Evolutionary conservation across 2,888 invertebrate genomes (phyloP).

Genomic region (Eremobia ochroleuca): DNA sequence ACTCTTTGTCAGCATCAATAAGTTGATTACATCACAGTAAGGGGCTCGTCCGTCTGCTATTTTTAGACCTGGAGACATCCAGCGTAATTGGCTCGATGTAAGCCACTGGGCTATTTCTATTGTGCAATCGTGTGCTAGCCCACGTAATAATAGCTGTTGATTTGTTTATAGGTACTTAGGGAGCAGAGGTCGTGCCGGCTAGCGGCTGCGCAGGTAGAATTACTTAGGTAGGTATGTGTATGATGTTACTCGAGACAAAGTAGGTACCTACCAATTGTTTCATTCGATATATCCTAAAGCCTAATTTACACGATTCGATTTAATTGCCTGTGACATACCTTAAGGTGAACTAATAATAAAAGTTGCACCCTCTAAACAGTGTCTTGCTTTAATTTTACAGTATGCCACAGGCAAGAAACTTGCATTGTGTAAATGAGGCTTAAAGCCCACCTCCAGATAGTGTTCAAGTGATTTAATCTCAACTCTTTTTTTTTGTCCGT

Average conservation of each 20-base stretch:
- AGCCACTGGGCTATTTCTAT: constrained; percentile 70
- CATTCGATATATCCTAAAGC: neutral
- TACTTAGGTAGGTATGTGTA: neutral
- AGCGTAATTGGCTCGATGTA: constrained; percentile 72
- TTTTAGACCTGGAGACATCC: constrained; percentile 69
- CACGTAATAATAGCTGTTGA: constrained; percentile 54
- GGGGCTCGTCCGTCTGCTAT: constrained; percentile 76
- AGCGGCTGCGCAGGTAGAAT: neutral
- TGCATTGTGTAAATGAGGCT: neutral
- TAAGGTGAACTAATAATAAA: neutral
- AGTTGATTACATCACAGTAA: constrained; percentile 56
- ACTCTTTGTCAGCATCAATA: constrained; percentile 54
- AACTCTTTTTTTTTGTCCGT: neutral
- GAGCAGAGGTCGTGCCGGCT: neutral
- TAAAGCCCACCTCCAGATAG: neutral
- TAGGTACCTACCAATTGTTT: neutral
- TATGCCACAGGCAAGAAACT: neutral
- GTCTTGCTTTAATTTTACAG: neutral
- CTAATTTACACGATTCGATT: neutral
- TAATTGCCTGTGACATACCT: neutral
- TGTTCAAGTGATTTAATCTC: neutral
- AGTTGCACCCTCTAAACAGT: neutral
- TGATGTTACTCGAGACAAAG: neutral
- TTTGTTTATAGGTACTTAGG: constrained; percentile 40
- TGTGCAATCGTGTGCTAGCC: constrained; percentile 47